Conservation (phyloP, 2,113 vertebrate genomes). For the Eclectus roratus region DNA sequence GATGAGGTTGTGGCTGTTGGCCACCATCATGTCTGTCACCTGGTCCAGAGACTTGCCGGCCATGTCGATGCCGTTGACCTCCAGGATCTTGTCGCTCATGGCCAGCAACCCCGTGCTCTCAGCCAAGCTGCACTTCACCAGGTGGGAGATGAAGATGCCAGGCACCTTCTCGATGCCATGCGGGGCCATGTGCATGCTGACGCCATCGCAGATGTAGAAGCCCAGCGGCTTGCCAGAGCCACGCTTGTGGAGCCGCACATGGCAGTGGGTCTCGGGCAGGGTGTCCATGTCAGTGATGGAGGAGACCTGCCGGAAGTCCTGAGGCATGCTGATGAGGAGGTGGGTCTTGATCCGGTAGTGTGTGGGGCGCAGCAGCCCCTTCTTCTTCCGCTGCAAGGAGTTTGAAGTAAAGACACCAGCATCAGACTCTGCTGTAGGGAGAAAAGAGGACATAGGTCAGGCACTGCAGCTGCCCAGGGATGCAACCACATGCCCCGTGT, state of each 20-base stretch:
- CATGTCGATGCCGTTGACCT: conserved; percentile 95
- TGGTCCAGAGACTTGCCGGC: conserved; percentile 94
- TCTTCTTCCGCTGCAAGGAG: conserved; percentile 82
- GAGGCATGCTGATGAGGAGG: conserved; percentile 85
- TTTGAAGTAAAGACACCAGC: conserved; percentile 79
- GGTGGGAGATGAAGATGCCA: conserved; percentile 93
- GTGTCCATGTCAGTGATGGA: conserved; percentile 97
- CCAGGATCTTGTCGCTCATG: conserved; percentile 92
- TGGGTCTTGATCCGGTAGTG: conserved; percentile 79
- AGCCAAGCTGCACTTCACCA: conserved; percentile 90
- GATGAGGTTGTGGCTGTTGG: conserved; percentile 96
- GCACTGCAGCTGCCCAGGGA: accelerated
- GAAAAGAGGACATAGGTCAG: conserved; percentile 11
- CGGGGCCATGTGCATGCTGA: conserved; percentile 88
- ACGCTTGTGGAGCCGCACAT: conserved; percentile 92
- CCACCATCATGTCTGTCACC: conserved; percentile 98
- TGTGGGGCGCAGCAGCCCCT: conserved; percentile 78
- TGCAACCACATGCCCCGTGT: accelerated
- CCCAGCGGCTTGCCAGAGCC: conserved; percentile 91
- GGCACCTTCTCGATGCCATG: conserved; percentile 93
- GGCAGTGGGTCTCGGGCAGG: conserved; percentile 89
- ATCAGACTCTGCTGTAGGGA: conserved; percentile 69
- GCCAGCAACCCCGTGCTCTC: conserved; percentile 94
- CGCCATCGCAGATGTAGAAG: conserved; percentile 94
- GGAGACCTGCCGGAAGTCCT: conserved; percentile 95